Evolutionary conservation across 2,797 vertebrate species (phyloP).

Genomic region (Propithecus deckenii): DNA sequence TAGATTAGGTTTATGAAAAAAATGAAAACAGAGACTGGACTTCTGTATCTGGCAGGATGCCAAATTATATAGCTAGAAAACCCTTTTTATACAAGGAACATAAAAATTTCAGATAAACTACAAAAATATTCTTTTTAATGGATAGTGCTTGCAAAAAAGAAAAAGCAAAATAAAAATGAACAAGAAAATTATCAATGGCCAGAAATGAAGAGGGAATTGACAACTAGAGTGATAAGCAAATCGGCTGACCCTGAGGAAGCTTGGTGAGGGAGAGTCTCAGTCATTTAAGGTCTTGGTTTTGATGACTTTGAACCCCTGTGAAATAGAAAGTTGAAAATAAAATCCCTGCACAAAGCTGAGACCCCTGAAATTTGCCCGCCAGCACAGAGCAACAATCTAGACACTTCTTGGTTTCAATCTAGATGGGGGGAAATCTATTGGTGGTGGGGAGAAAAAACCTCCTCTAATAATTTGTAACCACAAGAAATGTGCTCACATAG

Average conservation of each 20-base stretch:
- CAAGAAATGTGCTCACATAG: not conserved
- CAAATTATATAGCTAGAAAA: not conserved
- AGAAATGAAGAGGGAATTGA: not conserved
- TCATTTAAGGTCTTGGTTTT: not conserved
- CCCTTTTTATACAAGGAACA: not conserved
- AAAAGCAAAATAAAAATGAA: not conserved
- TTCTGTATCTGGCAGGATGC: not conserved
- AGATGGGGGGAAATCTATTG: not conserved
- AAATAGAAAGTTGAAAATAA: not conserved
- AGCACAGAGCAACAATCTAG: not conserved
- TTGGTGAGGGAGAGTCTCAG: not conserved
- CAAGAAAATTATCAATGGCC: not conserved
- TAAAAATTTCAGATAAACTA: not conserved
- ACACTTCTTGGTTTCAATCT: not conserved
- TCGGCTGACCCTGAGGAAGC: not conserved
- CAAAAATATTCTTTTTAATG: not conserved
- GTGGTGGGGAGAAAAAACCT: not conserved
- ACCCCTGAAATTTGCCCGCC: not conserved
- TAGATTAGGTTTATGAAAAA: not conserved
- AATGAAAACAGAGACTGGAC: not conserved
- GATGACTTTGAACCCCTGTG: not conserved
- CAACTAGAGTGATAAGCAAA: not conserved
- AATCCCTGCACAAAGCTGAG: not conserved
- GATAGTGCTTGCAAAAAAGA: not conserved
- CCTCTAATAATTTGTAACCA: not conserved